phyloP scores from a whole-genome alignment of 2,888 invertebrate genomes.

The Caenorhabditis becei region DNA sequence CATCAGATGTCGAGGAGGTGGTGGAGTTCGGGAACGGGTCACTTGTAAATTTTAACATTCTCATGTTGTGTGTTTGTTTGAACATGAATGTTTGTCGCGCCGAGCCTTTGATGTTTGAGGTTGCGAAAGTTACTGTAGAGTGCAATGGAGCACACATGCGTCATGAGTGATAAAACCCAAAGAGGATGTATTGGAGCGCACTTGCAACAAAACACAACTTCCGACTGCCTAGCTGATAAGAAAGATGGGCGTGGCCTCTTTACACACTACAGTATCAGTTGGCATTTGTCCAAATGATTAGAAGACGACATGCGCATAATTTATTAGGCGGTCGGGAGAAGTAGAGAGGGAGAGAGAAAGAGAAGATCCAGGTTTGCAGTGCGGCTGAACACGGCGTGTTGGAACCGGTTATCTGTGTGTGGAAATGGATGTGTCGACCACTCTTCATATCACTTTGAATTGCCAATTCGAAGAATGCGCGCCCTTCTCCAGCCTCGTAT shows the following conservation, averaged over 20 bases:
- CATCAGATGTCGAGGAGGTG: not conserved
- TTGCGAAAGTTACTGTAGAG: no score
- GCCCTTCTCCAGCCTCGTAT: conserved; percentile 11
- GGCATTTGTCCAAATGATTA: conserved; percentile 60
- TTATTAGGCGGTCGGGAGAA: conserved; percentile 21
- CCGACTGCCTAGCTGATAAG: no score
- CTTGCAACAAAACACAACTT: no score
- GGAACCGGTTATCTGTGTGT: conserved; percentile 37
- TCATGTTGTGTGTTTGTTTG: not conserved
- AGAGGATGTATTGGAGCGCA: no score
- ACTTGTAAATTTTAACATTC: not conserved
- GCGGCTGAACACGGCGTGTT: conserved; percentile 18
- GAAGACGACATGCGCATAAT: conserved; percentile 44
- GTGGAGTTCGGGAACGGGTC: not conserved
- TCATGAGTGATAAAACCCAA: no score
- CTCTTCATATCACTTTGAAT: conserved; percentile 47
- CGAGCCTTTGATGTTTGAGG: no score
- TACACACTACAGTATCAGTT: conserved; percentile 36
- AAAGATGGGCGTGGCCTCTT: conserved; percentile 13
- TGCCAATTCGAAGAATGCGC: conserved; percentile 38
- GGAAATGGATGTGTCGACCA: conserved; percentile 34
- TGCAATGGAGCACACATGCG: no score
- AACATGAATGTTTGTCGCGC: no score
- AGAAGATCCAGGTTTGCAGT: conserved; percentile 24
- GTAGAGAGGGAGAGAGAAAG: not conserved